Conservation (phyloP, 2,888 invertebrate genomes). For the Tetragonula carbonaria region DNA sequence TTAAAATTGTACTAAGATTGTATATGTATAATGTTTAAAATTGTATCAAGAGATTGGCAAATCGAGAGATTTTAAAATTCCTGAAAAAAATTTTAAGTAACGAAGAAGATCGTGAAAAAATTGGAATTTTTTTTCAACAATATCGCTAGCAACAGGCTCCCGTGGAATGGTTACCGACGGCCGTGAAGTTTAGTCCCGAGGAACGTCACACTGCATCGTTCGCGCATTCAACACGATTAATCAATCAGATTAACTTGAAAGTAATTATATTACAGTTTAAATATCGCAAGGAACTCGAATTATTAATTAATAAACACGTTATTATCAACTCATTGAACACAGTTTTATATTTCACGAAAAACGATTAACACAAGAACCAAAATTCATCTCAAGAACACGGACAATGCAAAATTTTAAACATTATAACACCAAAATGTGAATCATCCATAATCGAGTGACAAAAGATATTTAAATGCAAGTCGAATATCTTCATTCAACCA, state of each 20-base stretch:
- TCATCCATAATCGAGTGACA: not conserved
- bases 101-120: not conserved
- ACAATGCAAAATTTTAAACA: too few species aligned
- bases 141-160: not conserved
- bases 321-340: too few species aligned
- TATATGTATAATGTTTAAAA: not conserved
- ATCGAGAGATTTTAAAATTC: too few species aligned
- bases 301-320: not conserved
- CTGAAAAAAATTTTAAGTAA: not conserved
- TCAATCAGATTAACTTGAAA: conserved; percentile 1
- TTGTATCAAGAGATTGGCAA: not conserved
- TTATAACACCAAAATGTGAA: not conserved
- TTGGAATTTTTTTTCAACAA: too few species aligned
- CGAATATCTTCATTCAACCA: conserved; percentile 6
- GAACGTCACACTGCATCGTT: not conserved
- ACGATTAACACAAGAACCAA: not conserved
- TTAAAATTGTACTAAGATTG: not conserved
- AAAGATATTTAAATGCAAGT: conserved; percentile 3
- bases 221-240: not conserved
- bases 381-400: too few species aligned
- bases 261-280: not conserved
- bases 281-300: not conserved
- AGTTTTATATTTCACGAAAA: not conserved
- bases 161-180: conserved; percentile 44
- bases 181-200: conserved; percentile 28